Percentiles rank a stretch among this genome's conserved stretches.
Evolutionary conservation across 92 coral and sea anemone species (phyloP).

Genomic region (Palythoa caribaeorum): DNA sequence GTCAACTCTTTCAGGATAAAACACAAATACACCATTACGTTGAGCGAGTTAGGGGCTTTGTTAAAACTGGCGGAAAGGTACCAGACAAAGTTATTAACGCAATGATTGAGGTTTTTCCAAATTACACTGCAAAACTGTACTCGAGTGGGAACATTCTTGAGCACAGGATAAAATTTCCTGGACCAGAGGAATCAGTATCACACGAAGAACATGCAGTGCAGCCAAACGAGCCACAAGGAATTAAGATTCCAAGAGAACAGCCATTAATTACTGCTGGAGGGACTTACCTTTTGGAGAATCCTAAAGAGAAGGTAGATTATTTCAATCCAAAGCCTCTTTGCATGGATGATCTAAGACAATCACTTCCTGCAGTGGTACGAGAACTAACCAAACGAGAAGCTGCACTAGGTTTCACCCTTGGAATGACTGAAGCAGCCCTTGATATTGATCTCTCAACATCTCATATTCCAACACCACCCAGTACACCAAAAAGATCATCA

Average conservation of each 20-base stretch:
- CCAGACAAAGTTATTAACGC: constrained; percentile 60
- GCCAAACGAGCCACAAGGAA: constrained; percentile 55
- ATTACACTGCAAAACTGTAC: constrained; percentile 58
- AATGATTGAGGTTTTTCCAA: constrained; percentile 75
- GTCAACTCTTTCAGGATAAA: constrained; percentile 66
- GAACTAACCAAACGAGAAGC: constrained; percentile 93
- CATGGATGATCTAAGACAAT: constrained; percentile 78
- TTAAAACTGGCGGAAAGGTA: constrained; percentile 57
- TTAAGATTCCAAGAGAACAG: constrained; percentile 78
- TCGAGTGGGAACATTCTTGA: constrained; percentile 25
- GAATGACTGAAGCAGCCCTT: constrained; percentile 86
- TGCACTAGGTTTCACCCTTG: constrained; percentile 84
- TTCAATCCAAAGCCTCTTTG: constrained; percentile 69
- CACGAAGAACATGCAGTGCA: constrained; percentile 53
- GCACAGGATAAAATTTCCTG: constrained; percentile 79
- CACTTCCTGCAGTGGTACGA: constrained; percentile 90
- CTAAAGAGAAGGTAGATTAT: constrained; percentile 55
- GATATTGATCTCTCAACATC: constrained; percentile 84
- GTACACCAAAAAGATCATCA: constrained; percentile 76
- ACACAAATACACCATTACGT: constrained; percentile 90
- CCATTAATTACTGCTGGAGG: constrained; percentile 60
- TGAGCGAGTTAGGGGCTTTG: constrained; percentile 72
- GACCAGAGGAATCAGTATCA: constrained; percentile 60
- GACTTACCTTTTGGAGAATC: constrained; percentile 60
- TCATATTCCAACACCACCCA: constrained; percentile 77